Evolutionary conservation across 2,888 invertebrate species (phyloP), one percentile per base, ranked within the genome.

Genomic region (Lepidochitona cinerea): DNA sequence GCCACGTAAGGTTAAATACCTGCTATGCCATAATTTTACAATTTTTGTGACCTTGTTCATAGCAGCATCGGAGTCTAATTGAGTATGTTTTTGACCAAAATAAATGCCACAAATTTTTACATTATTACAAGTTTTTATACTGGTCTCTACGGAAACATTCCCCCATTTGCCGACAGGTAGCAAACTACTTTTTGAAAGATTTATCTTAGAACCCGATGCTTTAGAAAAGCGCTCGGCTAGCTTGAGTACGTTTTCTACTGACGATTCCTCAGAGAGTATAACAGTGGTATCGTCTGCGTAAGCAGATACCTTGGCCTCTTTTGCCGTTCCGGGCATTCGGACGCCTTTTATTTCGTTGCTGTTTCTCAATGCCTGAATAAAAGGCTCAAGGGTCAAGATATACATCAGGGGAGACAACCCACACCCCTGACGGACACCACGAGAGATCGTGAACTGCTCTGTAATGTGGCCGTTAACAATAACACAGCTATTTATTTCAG

Each of bases 121-220:
- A 23, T 49, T 49, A n/a, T 4, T n/a, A 23, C 7, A 23, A 7
- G 18, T 2, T 49, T 49, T n/a, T n/a, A 23, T n/a, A n/a, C n/a
- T 4, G n/a, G n/a, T n/a, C 49, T 5, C n/a, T 49, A 23, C 49
- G 1, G n/a, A 7, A n/a, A 4, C 18, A 1, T 49, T 49, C 7
- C n/a, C 7, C 49, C 49, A 2, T 18, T 49, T 49, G 23, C 49
- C 49, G 23, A 49, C 23, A 23, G 49, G 49, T n/a, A 49, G 6
- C n/a, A 75, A 75, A 37, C 68, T 73, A 18, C 74, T 71, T 71
- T 79, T 79, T 32, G 41, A 59, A 53, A 74, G 68, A 71, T 78
- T 76, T 0, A 75, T 32, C 72, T 75, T 77, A 4, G 79, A 71
- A 33, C 76, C 79, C 1, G 76, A 76, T 18, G 72, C 67, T 41